Conservation (phyloP, 2,888 invertebrate genomes). For the Creontiades dilutus region DNA sequence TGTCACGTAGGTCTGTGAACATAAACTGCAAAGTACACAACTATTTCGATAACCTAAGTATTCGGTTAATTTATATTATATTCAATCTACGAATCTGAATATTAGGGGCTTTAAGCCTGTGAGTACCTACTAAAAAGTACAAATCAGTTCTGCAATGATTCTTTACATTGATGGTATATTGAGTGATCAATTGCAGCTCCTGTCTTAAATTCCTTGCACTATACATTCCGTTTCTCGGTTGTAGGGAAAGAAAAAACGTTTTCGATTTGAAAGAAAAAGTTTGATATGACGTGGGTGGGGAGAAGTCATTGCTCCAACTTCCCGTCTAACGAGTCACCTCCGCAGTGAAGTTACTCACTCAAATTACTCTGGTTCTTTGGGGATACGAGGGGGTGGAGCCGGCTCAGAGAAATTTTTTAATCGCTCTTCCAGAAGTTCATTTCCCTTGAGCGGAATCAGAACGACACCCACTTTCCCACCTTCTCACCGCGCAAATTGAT, state of each 20-base stretch:
- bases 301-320: neutral
- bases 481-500: conserved; percentile 56
- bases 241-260: neutral
- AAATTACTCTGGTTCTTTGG: neutral
- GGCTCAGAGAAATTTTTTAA: neutral
- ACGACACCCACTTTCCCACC: conserved; percentile 64
- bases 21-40: no score
- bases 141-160: no score
- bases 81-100: no score
- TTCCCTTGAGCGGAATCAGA: neutral
- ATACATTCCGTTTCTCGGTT: no score
- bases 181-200: no score
- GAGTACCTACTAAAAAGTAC: no score
- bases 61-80: no score
- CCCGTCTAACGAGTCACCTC: neutral
- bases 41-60: no score
- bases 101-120: no score
- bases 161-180: no score
- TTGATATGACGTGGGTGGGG: neutral
- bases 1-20: no score
- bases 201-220: no score
- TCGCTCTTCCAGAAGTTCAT: neutral
- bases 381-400: neutral
- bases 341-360: neutral
- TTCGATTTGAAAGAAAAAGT: neutral